Evolutionary conservation across 1,140 invertebrate species (phyloP), one percentile per base, ranked within the genome.

Genomic region (Helicoverpa armigera): DNA sequence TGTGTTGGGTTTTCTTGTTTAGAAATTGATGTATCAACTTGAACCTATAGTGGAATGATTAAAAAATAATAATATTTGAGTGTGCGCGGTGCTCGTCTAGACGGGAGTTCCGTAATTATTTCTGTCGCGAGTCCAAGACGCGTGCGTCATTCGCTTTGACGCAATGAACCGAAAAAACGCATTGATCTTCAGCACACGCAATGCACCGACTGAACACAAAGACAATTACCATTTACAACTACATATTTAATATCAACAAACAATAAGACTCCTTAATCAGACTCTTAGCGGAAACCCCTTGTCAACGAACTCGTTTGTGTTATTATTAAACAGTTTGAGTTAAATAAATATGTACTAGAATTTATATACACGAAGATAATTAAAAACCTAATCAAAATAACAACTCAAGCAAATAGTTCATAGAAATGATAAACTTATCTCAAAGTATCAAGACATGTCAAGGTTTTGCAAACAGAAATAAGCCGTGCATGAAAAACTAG

Each of bases 101-200:
- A 82, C 83, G 29, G 23, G 29, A 81, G 72, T 50, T 77, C 76
- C 78, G 72, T 70, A 86, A 85, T 86, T 86, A 84, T 84, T 83
- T 82, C 75, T 74, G 84, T 82, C 84, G 75, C 78, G 31, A 82
- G 78, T 56, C 65, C 76, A 69, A 60, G 35, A 60, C 74, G 70
- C 76, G 86, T 88, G 86, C 86, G 85, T 88, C 86, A 88, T 83
- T 79, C 79, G 81, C 67, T 54, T 72, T 88, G 86, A 88, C 86
- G 86, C 74, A 87, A 86, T 82, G 70, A 75, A 56, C 79, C 79
- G 77, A 82, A 83, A 83, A 80, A 83, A 70, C 72, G 76, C 67
- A 73, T 70, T 48, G 2, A 51, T 61, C 53, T 31, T 72, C 79
- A 14, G 31, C 3, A 63, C n/a, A 63, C 16, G 43, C 11, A 77